phyloP scores from a whole-genome alignment of 1,140 invertebrate species.

The Diachasmimorpha longicaudata region DNA sequence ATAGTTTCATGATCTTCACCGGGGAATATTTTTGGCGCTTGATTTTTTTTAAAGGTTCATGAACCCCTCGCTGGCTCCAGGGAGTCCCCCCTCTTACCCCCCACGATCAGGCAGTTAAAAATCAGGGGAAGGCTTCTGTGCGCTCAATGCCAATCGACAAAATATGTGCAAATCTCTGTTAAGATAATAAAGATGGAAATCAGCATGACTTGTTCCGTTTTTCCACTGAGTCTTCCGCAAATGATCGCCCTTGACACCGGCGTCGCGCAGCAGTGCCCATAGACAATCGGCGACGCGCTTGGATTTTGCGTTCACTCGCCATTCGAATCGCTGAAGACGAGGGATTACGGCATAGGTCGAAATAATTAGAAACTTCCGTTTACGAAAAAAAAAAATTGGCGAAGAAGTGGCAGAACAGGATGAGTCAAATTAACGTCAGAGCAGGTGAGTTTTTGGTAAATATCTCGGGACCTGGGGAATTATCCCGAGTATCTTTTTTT shows the following conservation, averaged over 20 bases:
- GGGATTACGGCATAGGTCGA: background rate
- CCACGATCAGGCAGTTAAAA: too few relatives aligned
- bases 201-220: background rate
- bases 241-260: conserved; percentile 47
- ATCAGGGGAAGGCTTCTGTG: too few relatives aligned
- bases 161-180: too few relatives aligned
- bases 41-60: too few relatives aligned
- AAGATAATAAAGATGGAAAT: background rate
- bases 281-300: conserved; percentile 41
- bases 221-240: background rate
- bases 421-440: background rate
- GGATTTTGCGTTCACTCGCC: background rate
- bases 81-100: too few relatives aligned
- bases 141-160: too few relatives aligned
- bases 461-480: too few relatives aligned
- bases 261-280: conserved; percentile 49
- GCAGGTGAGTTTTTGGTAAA: too few relatives aligned
- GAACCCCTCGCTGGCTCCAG: too few relatives aligned
- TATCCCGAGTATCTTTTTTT: too few relatives aligned
- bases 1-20: too few relatives aligned
- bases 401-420: background rate
- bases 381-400: background rate
- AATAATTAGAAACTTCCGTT: background rate
- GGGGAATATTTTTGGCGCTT: too few relatives aligned
- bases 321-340: background rate